Evolutionary conservation across 1,140 invertebrate species (phyloP), one percentile per base, ranked within the genome.

Genomic region (Euborellia annulipes): DNA sequence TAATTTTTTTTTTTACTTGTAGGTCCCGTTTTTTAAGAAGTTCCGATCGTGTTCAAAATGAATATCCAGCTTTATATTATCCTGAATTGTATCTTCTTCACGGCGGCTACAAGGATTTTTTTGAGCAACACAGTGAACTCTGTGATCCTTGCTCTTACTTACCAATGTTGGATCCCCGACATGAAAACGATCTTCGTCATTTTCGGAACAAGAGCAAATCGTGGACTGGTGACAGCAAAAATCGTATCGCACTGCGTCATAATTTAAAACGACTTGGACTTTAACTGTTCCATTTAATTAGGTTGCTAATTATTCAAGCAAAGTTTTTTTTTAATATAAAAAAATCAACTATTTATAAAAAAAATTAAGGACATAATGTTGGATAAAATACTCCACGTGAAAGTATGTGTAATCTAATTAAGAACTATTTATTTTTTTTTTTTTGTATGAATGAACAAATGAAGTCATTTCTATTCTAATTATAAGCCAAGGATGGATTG

Each of bases 61-160:
- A 77, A 40, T 99, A 98, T 63, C 95, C 95, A 0, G 67, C 72
- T 0, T 67, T 98, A 0, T 70, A 85, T 55, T 95, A 93, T 68
- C 93, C 94, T 0, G 95, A 98, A 62, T 66, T 96, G 7, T 98
- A 98, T 61, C 64, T 98, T 0, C 70, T 99, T 4, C 79, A 94
- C 55, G 88, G 89, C 1, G 95, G 95, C 3, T 99, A 99, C 67
- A 81, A 90, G 53, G 72, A 74, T 22, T 98, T 98, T 66, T 96
- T 74, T 60, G 68, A 76, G 49, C 63, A 71, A 0, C 73, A 79
- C 52, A 64, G 68, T n/a, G 65, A 73, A 0, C 64, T 86, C 17
- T 97, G 92, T 65, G 69, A 74, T 27, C 87, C 87, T 0, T 63
- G 73, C 17, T 68, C 72, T 0, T 92, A 92, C 54, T 69, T 72